These are phyloP conservation scores for Volucella bombylans DNA, from an alignment of 2,888 invertebrate genomes.

Conservation along the genomic window DNA sequence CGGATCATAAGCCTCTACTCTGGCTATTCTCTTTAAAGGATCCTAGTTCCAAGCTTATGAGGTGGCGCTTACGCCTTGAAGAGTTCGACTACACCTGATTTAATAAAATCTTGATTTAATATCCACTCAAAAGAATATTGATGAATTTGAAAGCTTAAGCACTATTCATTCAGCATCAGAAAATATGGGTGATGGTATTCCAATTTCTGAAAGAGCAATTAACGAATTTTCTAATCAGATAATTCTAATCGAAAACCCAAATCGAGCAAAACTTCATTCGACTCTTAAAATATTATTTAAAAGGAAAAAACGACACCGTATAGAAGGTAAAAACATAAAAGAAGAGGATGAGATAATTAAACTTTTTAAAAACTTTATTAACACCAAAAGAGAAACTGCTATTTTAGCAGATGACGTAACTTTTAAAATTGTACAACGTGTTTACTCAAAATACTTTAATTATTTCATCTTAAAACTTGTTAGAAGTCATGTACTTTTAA, in stretches of 20 bases:
- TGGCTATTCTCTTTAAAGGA: slow-evolving; percentile 39
- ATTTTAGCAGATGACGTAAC: slow-evolving; percentile 38
- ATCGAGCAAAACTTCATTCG: neutral
- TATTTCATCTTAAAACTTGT: slow-evolving; percentile 44
- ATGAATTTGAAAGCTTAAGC: neutral
- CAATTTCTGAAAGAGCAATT: slow-evolving; percentile 19
- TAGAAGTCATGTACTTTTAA: slow-evolving; percentile 14
- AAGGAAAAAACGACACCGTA: slow-evolving; percentile 8
- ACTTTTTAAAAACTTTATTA: slow-evolving; percentile 22
- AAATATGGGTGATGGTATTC: slow-evolving; percentile 28
- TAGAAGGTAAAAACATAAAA: slow-evolving; percentile 17
- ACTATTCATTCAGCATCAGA: slow-evolving; percentile 12
- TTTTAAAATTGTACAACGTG: slow-evolving; percentile 49
- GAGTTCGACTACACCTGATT: slow-evolving; percentile 74
- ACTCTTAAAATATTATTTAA: slow-evolving; percentile 7
- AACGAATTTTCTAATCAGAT: slow-evolving; percentile 32
- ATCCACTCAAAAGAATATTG: slow-evolving; percentile 16
- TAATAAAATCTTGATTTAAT: slow-evolving; percentile 21
- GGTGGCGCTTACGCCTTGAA: slow-evolving; percentile 69
- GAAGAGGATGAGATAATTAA: slow-evolving; percentile 20
- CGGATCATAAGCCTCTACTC: slow-evolving; percentile 38
- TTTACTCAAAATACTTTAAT: slow-evolving; percentile 48
- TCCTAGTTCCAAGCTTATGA: slow-evolving; percentile 14
- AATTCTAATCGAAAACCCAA: neutral
- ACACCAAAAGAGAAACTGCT: slow-evolving; percentile 15